Evolutionary conservation across 2,113 vertebrate genomes (phyloP).

Genomic region (Vulpes lagopus): DNA sequence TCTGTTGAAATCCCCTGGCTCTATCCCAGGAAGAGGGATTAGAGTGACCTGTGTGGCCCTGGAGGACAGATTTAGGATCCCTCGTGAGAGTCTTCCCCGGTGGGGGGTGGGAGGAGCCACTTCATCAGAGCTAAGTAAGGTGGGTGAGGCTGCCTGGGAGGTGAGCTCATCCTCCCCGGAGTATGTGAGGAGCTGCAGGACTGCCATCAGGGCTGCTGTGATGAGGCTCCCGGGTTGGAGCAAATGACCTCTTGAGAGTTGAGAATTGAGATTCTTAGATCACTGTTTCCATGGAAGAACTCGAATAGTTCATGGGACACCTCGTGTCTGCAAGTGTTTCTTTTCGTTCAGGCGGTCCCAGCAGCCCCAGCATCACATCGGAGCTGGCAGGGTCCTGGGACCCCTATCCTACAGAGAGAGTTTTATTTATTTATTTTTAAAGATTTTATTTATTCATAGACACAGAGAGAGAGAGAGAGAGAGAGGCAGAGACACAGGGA

Average conservation of each 20-base stretch:
- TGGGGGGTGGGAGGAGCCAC: neutral
- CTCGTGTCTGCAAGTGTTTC: neutral
- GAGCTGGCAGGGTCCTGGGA: neutral
- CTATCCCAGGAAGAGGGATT: conserved; percentile 7
- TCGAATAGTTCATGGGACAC: neutral
- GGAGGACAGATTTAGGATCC: neutral
- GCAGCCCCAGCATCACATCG: neutral
- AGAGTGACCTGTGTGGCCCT: neutral
- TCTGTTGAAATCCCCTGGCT: neutral
- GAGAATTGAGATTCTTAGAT: neutral
- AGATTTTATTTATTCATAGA: too few species aligned
- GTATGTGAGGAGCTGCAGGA: neutral
- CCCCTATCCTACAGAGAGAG: neutral
- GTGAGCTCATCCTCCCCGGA: neutral
- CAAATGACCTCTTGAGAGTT: neutral
- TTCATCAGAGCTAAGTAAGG: neutral
- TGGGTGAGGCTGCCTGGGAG: neutral
- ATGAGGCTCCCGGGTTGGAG: neutral
- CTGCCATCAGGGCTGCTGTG: neutral
- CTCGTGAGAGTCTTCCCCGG: neutral
- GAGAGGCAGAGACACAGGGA: too few species aligned
- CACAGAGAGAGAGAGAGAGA: too few species aligned
- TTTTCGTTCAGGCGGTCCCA: neutral
- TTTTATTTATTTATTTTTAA: too few species aligned
- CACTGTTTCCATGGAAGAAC: neutral